Conservation (phyloP, 1,140 invertebrate species). For the Matsumurasca onukii region DNA sequence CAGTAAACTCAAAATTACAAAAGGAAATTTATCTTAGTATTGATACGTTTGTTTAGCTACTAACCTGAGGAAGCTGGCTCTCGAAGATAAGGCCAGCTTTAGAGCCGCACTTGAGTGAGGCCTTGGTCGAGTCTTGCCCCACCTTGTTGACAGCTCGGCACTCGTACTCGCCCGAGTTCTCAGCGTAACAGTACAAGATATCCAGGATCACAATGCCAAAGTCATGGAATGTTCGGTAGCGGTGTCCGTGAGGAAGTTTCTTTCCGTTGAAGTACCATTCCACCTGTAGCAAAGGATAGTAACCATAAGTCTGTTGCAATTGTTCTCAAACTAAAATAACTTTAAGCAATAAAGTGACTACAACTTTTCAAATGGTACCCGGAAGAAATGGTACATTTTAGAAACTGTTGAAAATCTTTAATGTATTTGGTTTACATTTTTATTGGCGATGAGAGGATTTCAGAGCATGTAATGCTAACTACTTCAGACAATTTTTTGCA, state of each 20-base stretch:
- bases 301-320: neutral
- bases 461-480: too few species aligned
- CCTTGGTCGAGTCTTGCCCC: slow-evolving; percentile 85
- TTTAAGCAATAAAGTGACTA: too few species aligned
- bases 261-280: slow-evolving; percentile 96
- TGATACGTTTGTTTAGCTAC: too few species aligned
- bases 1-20: too few species aligned
- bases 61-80: slow-evolving; percentile 86
- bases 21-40: too few species aligned
- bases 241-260: slow-evolving; percentile 87
- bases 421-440: too few species aligned
- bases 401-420: too few species aligned
- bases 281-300: slow-evolving; percentile 62
- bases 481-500: too few species aligned
- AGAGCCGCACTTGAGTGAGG: slow-evolving; percentile 81
- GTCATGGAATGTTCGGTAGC: slow-evolving; percentile 95
- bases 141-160: slow-evolving; percentile 90
- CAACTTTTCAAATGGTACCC: too few species aligned
- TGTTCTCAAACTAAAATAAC: too few species aligned
- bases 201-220: slow-evolving; percentile 96
- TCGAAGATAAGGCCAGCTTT: slow-evolving; percentile 92
- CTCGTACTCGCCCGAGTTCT: slow-evolving; percentile 93
- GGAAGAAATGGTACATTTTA: too few species aligned
- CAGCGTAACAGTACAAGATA: slow-evolving; percentile 94
- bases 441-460: too few species aligned